phyloP scores from a whole-genome alignment of 2,113 vertebrate genomes.

The Ctenodactylus gundi region DNA sequence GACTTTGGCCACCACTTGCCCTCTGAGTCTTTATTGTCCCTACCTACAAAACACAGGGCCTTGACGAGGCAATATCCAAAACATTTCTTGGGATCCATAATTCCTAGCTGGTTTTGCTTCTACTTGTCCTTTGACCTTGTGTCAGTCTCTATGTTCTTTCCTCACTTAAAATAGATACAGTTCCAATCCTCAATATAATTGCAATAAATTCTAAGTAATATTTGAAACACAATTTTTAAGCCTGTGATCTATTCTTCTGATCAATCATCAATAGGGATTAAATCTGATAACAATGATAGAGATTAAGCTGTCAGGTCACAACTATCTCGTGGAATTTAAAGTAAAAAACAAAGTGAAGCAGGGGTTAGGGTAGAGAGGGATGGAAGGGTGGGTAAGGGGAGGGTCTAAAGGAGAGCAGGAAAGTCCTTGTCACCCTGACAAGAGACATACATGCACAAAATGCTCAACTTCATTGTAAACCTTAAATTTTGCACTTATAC shows the following conservation, averaged over 20 bases:
- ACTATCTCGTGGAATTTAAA: no score
- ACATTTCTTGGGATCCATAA: constrained; percentile 1
- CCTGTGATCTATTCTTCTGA: background rate
- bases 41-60: constrained; percentile 13
- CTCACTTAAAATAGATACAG: background rate
- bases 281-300: constrained; percentile 23
- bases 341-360: no score
- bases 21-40: constrained; percentile 36
- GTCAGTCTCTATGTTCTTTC: constrained; percentile 20
- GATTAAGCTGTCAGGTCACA: background rate
- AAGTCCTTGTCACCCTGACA: no score
- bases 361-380: no score
- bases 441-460: no score
- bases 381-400: no score
- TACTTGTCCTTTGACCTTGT: constrained; percentile 44
- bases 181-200: constrained; percentile 24
- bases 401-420: no score
- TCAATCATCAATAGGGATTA: constrained; percentile 32
- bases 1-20: constrained; percentile 55
- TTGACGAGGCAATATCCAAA: background rate
- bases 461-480: no score
- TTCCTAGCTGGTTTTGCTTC: constrained; percentile 12
- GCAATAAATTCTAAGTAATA: background rate
- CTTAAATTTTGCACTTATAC: no score
- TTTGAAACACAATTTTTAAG: background rate